Base-by-base conservation (phyloP, 1,140 invertebrate species). In the Chrysopa pallens region DNA sequence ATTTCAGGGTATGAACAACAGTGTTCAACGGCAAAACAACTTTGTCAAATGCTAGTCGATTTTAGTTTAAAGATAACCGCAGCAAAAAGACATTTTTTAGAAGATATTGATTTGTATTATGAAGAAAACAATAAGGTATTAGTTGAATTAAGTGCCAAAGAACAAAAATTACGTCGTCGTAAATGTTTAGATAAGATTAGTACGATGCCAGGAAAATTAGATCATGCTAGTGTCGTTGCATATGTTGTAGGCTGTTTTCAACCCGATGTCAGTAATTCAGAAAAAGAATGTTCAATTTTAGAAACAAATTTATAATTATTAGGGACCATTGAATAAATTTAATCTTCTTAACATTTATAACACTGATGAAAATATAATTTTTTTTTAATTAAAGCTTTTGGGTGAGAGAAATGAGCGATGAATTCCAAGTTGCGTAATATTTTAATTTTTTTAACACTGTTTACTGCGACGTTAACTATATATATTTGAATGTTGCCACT, bases 151-250 rank as follows among this genome's bases (percentile, higher is more conserved):
- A 63, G 69, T 6, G 64, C 65, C 36, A 66, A 68, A 17, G 75
- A 81, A 44, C 77, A 82, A 51, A 70, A 79, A 42, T 62, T 68
- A 36, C 65, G 78, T 46, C 63, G 81, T 27, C 74, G 78, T 51
- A 72, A 74, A 47, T 74, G 82, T 42, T 63, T 82, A 50, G 79
- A 81, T 40, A 57, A 59, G n/a, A 63, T 68, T 41, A 55, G 84
- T 71, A 65, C 71, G 75, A 49, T 92, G 46, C 87, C 89, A 2
- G 89, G 90, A n/a, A 93, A 94, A 61, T 62, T 93, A 42, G 90
- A 93, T 62, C 89, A 93, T 60, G 89, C 89, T 13, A 84, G 84
- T 7, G 75, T 89, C 13, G 80, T 88, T 36, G 85, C 86, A 1
- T 88, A 80, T 52, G 76, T 78, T 49, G 78, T 88, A 14, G 78